Conservation (phyloP, 2,797 vertebrate species). For the Limnodromus scolopaceus region DNA sequence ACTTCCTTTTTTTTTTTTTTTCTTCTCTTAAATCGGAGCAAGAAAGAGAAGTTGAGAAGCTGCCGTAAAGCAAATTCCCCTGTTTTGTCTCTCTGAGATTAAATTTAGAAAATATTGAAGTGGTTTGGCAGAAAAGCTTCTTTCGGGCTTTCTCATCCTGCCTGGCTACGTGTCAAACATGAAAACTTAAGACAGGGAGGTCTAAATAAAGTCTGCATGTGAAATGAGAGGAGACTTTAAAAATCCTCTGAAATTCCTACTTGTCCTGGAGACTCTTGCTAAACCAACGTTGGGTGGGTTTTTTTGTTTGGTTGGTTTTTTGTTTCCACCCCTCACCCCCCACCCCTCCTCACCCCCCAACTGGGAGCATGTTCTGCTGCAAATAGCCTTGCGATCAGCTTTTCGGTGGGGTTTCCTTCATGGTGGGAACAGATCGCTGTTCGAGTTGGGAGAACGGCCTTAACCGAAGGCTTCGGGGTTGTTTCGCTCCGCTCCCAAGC, state of each 20-base stretch:
- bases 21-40: rapidly evolving
- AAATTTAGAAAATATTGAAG: slow-evolving; percentile 50
- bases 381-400: background rate
- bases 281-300: background rate
- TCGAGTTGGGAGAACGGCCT: background rate
- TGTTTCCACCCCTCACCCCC: too few species aligned
- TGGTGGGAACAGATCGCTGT: background rate
- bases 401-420: background rate
- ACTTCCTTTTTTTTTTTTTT: background rate
- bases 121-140: background rate
- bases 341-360: too few species aligned
- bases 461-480: background rate
- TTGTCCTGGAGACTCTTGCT: background rate
- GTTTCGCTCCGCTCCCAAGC: background rate
- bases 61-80: background rate
- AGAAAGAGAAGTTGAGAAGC: slow-evolving; percentile 37
- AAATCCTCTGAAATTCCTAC: background rate
- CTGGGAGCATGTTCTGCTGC: background rate
- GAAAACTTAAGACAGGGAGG: background rate
- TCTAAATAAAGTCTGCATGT: background rate
- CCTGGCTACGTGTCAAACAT: background rate
- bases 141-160: slow-evolving; percentile 24
- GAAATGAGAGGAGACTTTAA: background rate
- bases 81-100: background rate
- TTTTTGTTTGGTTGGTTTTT: background rate